phyloP scores from a whole-genome alignment of 1,140 invertebrate species.

The Heterodera schachtii region DNA sequence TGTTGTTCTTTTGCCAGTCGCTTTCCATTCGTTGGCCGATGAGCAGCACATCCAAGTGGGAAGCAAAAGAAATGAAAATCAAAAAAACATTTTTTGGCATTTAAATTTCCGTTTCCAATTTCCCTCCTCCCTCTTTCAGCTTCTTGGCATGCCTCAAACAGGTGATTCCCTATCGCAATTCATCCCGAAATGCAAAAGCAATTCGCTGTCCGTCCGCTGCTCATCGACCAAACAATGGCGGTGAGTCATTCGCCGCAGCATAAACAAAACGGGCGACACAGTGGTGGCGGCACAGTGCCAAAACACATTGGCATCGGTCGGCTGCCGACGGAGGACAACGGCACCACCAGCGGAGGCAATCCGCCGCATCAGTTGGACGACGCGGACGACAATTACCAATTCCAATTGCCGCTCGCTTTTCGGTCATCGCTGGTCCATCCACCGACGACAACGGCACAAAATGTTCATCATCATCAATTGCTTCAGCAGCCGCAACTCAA shows the following conservation, averaged over 20 bases:
- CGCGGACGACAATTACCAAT: neutral
- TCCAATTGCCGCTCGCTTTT: slow-evolving; percentile 3
- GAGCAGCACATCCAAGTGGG: slow-evolving; percentile 25
- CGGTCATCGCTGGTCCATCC: neutral
- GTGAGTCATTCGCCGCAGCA: too few relatives aligned
- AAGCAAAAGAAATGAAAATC: neutral
- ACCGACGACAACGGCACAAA: neutral
- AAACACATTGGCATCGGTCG: neutral
- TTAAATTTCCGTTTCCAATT: neutral
- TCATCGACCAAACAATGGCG: slow-evolving; percentile 6
- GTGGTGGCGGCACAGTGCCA: neutral
- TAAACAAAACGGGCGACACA: neutral
- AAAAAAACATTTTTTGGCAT: neutral
- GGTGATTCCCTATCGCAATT: slow-evolving; percentile 28
- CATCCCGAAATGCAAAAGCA: slow-evolving; percentile 15
- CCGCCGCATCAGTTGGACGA: neutral
- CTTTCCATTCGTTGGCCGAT: slow-evolving; percentile 17
- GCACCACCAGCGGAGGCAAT: neutral
- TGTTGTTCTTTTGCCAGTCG: slow-evolving; percentile 26
- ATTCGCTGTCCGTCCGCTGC: slow-evolving; percentile 14
- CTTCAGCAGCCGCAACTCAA: neutral
- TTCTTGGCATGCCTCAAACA: slow-evolving; percentile 27
- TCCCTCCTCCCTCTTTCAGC: neutral
- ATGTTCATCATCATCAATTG: neutral
- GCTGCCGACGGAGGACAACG: neutral